A percentile compares a stretch with the other conserved stretches of the same genome.
Evolutionary conservation across 2,113 vertebrate species (phyloP).

Genomic region (Oenanthe oenanthe): DNA sequence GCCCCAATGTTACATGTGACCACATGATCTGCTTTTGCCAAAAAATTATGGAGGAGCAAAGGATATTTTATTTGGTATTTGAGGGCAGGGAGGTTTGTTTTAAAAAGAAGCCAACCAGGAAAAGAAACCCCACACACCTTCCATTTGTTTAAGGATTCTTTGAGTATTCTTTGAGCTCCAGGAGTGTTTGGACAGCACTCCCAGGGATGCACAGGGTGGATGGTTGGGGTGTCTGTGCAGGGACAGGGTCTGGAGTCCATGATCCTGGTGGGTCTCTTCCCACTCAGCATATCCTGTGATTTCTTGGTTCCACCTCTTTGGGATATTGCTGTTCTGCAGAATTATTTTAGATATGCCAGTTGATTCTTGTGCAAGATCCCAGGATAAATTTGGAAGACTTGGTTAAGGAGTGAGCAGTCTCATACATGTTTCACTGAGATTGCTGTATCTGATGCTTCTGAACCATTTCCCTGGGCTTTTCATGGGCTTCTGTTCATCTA

Average conservation of each 20-base stretch:
- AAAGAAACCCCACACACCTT: background rate
- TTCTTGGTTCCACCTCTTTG: background rate
- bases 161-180: background rate
- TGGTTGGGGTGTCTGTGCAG: background rate
- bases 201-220: background rate
- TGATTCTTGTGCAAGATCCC: background rate
- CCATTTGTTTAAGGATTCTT: background rate
- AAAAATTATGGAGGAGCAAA: background rate
- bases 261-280: background rate
- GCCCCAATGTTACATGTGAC: accelerated
- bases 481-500: background rate
- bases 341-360: background rate
- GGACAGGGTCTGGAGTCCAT: accelerated
- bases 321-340: background rate
- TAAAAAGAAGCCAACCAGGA: background rate
- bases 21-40: background rate
- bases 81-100: background rate
- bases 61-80: background rate
- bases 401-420: background rate
- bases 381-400: background rate
- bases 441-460: background rate
- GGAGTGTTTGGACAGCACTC: accelerated
- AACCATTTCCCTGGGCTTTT: background rate
- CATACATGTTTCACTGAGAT: background rate
- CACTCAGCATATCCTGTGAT: background rate